Conservation (phyloP, 2,888 invertebrate genomes). For the Dusona sp. region DNA sequence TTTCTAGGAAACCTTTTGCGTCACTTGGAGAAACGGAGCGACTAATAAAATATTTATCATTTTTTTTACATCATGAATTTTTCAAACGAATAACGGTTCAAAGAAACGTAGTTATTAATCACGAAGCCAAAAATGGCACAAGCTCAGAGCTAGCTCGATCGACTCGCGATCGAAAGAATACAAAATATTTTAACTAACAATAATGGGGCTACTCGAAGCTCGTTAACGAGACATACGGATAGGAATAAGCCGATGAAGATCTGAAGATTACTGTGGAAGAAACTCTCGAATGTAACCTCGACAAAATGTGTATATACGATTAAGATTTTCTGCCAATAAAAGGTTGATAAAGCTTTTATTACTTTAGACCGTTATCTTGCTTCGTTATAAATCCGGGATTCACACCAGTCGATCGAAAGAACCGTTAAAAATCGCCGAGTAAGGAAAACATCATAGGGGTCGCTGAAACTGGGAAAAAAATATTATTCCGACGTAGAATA, state of each 20-base stretch:
- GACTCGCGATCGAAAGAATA: not conserved
- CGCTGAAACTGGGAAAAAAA: not conserved
- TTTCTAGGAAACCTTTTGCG: not conserved
- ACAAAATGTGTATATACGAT: constrained; percentile 71
- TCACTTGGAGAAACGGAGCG: not conserved
- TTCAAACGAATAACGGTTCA: not conserved
- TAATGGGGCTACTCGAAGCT: not conserved
- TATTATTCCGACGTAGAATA: not conserved
- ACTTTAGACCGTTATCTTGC: constrained; percentile 27
- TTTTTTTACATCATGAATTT: not conserved
- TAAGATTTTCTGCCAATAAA: constrained; percentile 74
- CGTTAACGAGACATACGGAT: not conserved
- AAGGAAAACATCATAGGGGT: not conserved
- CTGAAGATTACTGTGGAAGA: not conserved
- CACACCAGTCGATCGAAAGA: not conserved
- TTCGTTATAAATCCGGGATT: constrained; percentile 2
- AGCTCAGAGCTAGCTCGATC: constrained; percentile 7
- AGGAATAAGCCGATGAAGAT: not conserved
- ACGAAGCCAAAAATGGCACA: not conserved
- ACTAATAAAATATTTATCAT: constrained; percentile 4
- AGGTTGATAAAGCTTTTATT: constrained; percentile 72
- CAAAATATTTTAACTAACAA: not conserved
- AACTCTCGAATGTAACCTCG: not conserved
- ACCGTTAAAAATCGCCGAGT: not conserved
- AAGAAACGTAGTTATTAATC: not conserved